Percentiles rank a stretch among this genome's conserved stretches.
These are phyloP conservation scores for Metellina segmentata DNA, from an alignment of 2,888 invertebrate species.

Conservation along the genomic window DNA sequence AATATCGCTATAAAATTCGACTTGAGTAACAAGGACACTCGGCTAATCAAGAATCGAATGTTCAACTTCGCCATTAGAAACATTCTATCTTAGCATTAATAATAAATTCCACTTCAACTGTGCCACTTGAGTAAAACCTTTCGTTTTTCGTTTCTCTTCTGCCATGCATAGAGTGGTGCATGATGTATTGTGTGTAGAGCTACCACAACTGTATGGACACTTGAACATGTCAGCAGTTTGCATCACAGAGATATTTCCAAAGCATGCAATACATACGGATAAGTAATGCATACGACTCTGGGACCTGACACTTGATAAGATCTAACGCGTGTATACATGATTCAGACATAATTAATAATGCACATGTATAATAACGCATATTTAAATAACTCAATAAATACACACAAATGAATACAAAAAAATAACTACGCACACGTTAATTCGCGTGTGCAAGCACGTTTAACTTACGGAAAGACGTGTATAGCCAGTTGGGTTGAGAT, in stretches of 20 bases:
- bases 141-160: too few species aligned
- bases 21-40: too few species aligned
- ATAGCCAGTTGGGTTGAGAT: background rate
- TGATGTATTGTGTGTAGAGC: background rate
- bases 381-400: slow-evolving; percentile 38
- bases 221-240: background rate
- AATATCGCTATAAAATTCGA: too few species aligned
- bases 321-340: slow-evolving; percentile 13
- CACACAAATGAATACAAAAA: background rate
- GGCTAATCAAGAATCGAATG: too few species aligned
- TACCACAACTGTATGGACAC: background rate
- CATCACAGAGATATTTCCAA: background rate
- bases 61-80: too few species aligned
- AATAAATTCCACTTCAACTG: too few species aligned
- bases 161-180: background rate
- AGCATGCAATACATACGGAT: background rate
- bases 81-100: too few species aligned
- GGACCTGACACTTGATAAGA: slow-evolving; percentile 12
- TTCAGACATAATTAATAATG: slow-evolving; percentile 40
- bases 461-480: slow-evolving; percentile 62
- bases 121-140: too few species aligned
- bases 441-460: slow-evolving; percentile 59
- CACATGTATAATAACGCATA: slow-evolving; percentile 35
- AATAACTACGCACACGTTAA: slow-evolving; percentile 35
- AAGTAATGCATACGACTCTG: slow-evolving; percentile 3